Conservation (phyloP, 2,888 invertebrate genomes). For the Thera britannica region DNA sequence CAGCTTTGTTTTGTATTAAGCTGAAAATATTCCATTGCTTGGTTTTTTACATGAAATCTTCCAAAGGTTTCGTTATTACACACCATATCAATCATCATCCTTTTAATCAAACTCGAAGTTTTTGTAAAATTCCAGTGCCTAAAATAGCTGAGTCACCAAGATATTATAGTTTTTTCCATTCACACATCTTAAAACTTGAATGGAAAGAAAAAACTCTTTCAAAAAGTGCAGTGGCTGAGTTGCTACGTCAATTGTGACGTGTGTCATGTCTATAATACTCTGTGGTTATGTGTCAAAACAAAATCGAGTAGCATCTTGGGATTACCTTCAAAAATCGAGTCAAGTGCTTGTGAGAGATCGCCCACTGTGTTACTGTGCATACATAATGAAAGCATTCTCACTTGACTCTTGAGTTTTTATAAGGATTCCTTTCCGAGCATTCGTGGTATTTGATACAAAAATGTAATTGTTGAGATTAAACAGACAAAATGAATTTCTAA, state of each 20-base stretch:
- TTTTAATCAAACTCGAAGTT: slow-evolving; percentile 31
- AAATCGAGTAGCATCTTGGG: slow-evolving; percentile 81
- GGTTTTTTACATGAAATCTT: not conserved
- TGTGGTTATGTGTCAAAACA: slow-evolving; percentile 70
- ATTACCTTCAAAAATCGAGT: slow-evolving; percentile 52
- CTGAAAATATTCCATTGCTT: too few relatives aligned
- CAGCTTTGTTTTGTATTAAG: too few relatives aligned
- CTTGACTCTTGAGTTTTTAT: slow-evolving; percentile 43
- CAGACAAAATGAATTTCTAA: not conserved
- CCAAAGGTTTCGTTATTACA: slow-evolving; percentile 12
- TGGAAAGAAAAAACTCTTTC: slow-evolving; percentile 48
- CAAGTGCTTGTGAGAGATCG: slow-evolving; percentile 52
- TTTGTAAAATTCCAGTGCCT: slow-evolving; percentile 38
- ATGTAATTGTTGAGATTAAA: not conserved
- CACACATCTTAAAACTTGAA: slow-evolving; percentile 49
- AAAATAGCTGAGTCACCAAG: slow-evolving; percentile 62
- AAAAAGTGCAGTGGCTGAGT: slow-evolving; percentile 42
- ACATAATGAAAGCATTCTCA: slow-evolving; percentile 46
- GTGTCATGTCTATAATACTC: slow-evolving; percentile 48
- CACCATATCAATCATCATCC: slow-evolving; percentile 35
- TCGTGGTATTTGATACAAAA: slow-evolving; percentile 21
- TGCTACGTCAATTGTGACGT: slow-evolving; percentile 53
- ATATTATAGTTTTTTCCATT: slow-evolving; percentile 64
- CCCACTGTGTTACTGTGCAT: slow-evolving; percentile 56
- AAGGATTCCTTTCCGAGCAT: slow-evolving; percentile 32